Evolutionary conservation across 2,113 vertebrate species (phyloP).

Genomic region (Haplotaxodon microlepis): DNA sequence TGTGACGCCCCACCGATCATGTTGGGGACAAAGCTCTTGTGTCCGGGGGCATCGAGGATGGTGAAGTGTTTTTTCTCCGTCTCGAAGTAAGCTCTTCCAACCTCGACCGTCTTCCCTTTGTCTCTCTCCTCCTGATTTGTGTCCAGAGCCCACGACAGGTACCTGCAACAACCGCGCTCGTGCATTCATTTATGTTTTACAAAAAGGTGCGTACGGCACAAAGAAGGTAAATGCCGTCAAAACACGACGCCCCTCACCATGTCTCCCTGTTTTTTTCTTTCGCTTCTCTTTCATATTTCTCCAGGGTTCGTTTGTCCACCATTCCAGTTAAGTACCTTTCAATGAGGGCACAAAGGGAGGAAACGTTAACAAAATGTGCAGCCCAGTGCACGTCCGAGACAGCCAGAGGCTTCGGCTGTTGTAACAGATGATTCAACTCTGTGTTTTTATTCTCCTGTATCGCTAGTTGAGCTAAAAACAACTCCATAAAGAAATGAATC

Average conservation of each 20-base stretch:
- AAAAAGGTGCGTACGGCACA: not conserved
- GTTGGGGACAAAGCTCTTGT: constrained; percentile 99
- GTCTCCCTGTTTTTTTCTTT: constrained; percentile 99
- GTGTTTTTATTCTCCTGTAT: not conserved
- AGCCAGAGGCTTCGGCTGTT: not conserved
- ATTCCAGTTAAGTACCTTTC: constrained; percentile 96
- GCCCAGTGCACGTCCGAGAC: not conserved
- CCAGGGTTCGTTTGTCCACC: constrained; percentile 98
- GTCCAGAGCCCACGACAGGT: constrained; percentile 98
- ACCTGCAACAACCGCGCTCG: constrained; percentile 68
- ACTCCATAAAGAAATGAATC: accelerated
- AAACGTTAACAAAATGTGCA: not conserved
- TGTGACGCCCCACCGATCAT: constrained; percentile 99
- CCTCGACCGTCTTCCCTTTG: constrained; percentile 99
- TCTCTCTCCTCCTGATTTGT: constrained; percentile 98
- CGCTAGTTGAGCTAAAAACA: not conserved
- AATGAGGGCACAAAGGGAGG: not conserved
- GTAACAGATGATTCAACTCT: not conserved
- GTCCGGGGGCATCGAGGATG: constrained; percentile 95
- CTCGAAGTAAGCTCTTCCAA: constrained; percentile 97
- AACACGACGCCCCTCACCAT: constrained; percentile 75
- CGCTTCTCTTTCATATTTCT: constrained; percentile 98
- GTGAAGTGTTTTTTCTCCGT: constrained; percentile 99
- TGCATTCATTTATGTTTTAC: not conserved
- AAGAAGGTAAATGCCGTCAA: not conserved